Percentiles rank a stretch among this genome's conserved stretches.
phyloP scores from a whole-genome alignment of 1,140 invertebrate species.

The Bombus superbus region DNA sequence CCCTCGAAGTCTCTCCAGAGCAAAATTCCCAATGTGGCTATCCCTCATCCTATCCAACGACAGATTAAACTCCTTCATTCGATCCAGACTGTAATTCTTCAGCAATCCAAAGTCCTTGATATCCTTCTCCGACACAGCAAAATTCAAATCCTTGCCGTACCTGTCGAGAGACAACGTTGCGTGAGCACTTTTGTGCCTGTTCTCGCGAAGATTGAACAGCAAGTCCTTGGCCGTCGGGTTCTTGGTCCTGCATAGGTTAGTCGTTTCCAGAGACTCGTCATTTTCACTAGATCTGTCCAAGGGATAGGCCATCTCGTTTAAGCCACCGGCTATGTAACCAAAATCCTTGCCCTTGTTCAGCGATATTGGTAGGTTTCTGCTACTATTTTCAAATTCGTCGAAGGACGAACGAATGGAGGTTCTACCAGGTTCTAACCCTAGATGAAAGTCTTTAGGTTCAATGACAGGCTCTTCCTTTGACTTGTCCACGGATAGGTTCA shows the following conservation, averaged over 20 bases:
- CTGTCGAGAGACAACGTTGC: conserved; percentile 55
- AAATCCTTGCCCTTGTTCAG: conserved; percentile 72
- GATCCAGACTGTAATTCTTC: conserved; percentile 71
- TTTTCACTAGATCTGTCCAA: conserved; percentile 63
- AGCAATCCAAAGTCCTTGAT: conserved; percentile 69
- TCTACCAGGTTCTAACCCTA: conserved; percentile 49
- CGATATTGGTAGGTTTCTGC: conserved; percentile 60
- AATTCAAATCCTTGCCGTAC: conserved; percentile 60
- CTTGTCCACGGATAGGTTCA: conserved; percentile 69
- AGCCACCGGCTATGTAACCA: conserved; percentile 36
- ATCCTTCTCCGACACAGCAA: conserved; percentile 61
- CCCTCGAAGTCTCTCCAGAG: conserved; percentile 65
- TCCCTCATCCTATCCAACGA: conserved; percentile 70
- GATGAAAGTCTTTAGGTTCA: conserved; percentile 63
- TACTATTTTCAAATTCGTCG: conserved; percentile 59
- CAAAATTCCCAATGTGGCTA: conserved; percentile 60
- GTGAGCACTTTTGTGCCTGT: conserved; percentile 65
- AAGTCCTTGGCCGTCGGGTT: conserved; percentile 67
- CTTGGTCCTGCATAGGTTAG: conserved; percentile 57
- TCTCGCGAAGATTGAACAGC: conserved; percentile 68
- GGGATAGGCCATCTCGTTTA: conserved; percentile 61
- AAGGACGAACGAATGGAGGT: conserved; percentile 47
- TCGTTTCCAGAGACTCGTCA: conserved; percentile 57
- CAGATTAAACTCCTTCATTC: conserved; percentile 71
- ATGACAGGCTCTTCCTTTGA: conserved; percentile 56